Percentiles rank a stretch among this genome's conserved stretches.
Conservation (phyloP, 2,888 invertebrate genomes). For the Lottia gigantea region DNA sequence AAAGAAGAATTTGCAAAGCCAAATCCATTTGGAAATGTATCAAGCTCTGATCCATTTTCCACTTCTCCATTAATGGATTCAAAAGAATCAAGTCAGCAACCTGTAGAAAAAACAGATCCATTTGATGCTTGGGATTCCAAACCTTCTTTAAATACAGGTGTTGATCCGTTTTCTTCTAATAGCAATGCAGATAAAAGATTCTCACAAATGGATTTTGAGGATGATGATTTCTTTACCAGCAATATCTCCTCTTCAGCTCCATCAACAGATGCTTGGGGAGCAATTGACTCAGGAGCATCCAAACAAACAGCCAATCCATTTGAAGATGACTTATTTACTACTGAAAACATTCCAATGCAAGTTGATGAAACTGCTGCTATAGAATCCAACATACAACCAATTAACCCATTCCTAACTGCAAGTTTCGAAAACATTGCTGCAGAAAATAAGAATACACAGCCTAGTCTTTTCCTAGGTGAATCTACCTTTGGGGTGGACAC, state of each 20-base stretch:
- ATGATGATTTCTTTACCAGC: conserved; percentile 21
- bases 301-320: conserved; percentile 47
- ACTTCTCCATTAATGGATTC: neutral
- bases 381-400: conserved; percentile 12
- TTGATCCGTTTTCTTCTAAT: conserved; percentile 35
- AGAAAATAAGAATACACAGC: conserved; percentile 19
- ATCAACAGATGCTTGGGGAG: conserved; percentile 17
- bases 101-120: neutral
- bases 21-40: neutral
- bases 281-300: conserved; percentile 23
- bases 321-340: conserved; percentile 53
- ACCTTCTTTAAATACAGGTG: conserved; percentile 16
- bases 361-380: conserved; percentile 17
- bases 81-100: conserved; percentile 1
- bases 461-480: neutral
- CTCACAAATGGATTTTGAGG: conserved; percentile 19
- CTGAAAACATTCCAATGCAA: conserved; percentile 37
- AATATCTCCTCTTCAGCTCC: conserved; percentile 14
- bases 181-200: conserved; percentile 26
- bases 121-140: neutral
- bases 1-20: neutral
- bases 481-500: neutral
- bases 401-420: conserved; percentile 40
- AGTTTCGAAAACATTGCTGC: conserved; percentile 39
- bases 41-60: conserved; percentile 4